Base-by-base conservation (phyloP, 2,113 vertebrate genomes). In the Lonchura striata region DNA sequence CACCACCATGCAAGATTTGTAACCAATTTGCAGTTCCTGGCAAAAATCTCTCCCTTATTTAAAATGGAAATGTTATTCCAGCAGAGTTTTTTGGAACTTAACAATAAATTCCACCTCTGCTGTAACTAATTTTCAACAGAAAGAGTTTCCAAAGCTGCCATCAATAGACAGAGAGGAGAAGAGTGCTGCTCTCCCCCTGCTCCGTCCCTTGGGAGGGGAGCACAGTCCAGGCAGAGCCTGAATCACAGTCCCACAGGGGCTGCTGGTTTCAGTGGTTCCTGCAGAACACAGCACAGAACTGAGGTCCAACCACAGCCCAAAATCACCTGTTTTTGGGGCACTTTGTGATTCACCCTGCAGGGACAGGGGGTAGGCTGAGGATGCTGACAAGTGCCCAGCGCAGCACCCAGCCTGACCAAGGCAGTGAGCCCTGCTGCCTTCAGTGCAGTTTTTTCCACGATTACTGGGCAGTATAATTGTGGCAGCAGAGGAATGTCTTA, bases 401-500 rank as follows among this genome's bases (percentile, higher is more conserved):
- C 54, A 82, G 91, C 59, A 68, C 57, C 23, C 13, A 69, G 69
- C 69, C 44, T 35, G 84, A 24, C 12, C 24, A 84, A 24, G 64
- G 80, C 82, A 90, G 75, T 10, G 21, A 75, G 59, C 7, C 27
- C 54, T 66, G 21, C 49, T 60, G 53, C 31, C 46, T 77, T 37
- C 5, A 52, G 31, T 7, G 30, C 12, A 10, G 16, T 47, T 4
- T 33, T 44, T 35, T 24, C 20, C 37, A 31, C 4, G 2, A 13
- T 11, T 35, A 10, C 2, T 2, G 56, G 22, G 27, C 4, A 61
- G 17, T n/a, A n/a, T n/a, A n/a, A n/a, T n/a, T n/a, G n/a, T n/a
- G 10, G 77, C 10, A 18, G 35, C 47, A 46, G 37, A 69, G 69
- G 9, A 57, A 68, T 16, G 59, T 82, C 98, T 98, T 96, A 99